Percentiles rank a stretch among this genome's conserved stretches.
Conservation (phyloP, 2,888 invertebrate species). For the Cataglyphis altisquamis region DNA sequence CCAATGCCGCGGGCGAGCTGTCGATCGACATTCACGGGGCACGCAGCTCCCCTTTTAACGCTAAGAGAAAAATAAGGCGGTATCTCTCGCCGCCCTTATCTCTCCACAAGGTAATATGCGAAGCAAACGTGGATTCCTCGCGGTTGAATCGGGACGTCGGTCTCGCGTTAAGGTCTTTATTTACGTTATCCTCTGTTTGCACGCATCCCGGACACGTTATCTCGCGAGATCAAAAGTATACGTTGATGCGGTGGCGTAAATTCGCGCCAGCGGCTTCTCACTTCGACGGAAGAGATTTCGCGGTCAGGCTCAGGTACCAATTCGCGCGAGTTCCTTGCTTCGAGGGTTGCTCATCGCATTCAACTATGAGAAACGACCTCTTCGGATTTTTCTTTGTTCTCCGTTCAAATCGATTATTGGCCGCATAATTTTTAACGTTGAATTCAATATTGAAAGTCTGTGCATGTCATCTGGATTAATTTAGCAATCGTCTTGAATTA, state of each 20-base stretch:
- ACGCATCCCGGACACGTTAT: constrained; percentile 24
- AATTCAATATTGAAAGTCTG: background rate
- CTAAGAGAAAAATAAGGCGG: background rate
- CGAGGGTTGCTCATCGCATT: constrained; percentile 10
- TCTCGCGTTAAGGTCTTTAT: constrained; percentile 55
- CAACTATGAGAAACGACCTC: constrained; percentile 13
- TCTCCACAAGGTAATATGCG: background rate
- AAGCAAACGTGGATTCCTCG: constrained; percentile 32
- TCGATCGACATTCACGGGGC: constrained; percentile 46
- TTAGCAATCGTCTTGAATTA: background rate
- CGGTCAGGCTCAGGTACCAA: constrained; percentile 55
- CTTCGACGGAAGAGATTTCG: constrained; percentile 45
- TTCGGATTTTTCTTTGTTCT: background rate
- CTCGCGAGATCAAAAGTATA: constrained; percentile 49
- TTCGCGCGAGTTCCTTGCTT: constrained; percentile 51
- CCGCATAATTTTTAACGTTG: background rate
- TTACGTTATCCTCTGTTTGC: constrained; percentile 57
- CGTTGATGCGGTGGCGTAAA: constrained; percentile 34
- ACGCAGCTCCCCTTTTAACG: constrained; percentile 2
- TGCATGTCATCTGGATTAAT: background rate
- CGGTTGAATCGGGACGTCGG: constrained; percentile 26
- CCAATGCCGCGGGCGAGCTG: constrained; percentile 56
- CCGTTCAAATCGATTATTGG: constrained; percentile 1
- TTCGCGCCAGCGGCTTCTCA: constrained; percentile 41
- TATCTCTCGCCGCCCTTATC: constrained; percentile 47